Conservation (phyloP, 2,113 vertebrate genomes). For the Protobothrops flavoviridis region DNA sequence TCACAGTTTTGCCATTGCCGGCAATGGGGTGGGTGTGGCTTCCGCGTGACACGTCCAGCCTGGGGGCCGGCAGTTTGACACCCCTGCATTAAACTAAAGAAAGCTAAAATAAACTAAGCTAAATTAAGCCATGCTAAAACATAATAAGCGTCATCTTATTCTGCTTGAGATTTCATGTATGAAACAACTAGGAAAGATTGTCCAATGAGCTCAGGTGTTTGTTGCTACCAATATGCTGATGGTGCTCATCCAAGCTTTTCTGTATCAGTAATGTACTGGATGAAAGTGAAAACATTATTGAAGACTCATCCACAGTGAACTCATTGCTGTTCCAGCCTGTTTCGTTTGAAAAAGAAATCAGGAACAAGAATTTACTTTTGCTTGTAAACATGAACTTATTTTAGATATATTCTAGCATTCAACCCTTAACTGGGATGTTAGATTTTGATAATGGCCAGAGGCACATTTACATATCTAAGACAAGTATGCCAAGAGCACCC, state of each 20-base stretch:
- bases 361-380: not conserved
- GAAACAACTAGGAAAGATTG: not conserved
- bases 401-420: not conserved
- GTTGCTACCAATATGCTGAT: not conserved
- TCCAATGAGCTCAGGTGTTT: not conserved
- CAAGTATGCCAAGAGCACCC: not conserved
- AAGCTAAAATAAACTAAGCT: not conserved
- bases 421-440: not conserved
- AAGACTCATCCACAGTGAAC: not conserved
- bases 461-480: not conserved
- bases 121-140: not conserved
- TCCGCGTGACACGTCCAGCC: too few species aligned
- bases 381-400: not conserved
- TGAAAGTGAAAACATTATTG: not conserved
- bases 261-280: not conserved
- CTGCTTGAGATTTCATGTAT: not conserved
- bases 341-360: not conserved
- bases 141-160: not conserved
- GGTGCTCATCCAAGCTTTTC: not conserved
- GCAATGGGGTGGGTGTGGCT: too few species aligned
- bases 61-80: too few species aligned
- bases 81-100: not conserved
- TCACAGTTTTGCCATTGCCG: too few species aligned
- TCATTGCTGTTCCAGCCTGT: not conserved
- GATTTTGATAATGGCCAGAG: not conserved